Conservation (phyloP, 2,888 invertebrate species). For the Dione vanillae region DNA sequence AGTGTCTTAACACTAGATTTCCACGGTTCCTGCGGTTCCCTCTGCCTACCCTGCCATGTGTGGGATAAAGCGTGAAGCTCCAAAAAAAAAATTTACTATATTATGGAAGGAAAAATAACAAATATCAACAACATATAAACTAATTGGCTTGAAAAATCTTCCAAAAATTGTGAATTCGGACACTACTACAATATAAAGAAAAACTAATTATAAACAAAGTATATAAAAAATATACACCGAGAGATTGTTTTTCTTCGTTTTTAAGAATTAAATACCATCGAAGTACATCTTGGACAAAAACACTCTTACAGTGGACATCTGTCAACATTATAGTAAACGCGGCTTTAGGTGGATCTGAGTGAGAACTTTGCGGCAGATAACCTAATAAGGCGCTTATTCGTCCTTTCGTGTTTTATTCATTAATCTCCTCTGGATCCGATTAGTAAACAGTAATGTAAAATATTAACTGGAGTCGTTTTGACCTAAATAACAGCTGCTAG, state of each 20-base stretch:
- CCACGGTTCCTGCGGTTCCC: no score
- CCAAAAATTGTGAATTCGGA: no score
- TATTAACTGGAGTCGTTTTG: constrained; percentile 42
- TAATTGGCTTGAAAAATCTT: no score
- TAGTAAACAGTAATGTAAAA: constrained; percentile 44
- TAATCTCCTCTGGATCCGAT: constrained; percentile 44
- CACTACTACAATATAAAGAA: no score
- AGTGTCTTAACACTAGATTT: no score
- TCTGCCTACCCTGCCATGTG: no score
- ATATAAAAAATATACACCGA: no score
- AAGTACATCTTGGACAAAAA: neutral
- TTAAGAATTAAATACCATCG: neutral
- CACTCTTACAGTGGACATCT: constrained; percentile 11
- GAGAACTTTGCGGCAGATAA: constrained; percentile 39
- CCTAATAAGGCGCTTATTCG: constrained; percentile 44
- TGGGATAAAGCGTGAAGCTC: no score
- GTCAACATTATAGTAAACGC: constrained; percentile 25
- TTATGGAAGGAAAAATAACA: no score
- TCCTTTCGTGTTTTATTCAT: constrained; percentile 50
- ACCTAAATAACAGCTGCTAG: constrained; percentile 37
- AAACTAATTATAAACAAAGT: no score
- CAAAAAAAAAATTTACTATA: no score
- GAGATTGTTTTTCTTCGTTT: neutral
- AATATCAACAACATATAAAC: no score
- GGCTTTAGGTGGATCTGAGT: constrained; percentile 32